These are phyloP conservation scores for Phrynocephalus vlangalii DNA, from an alignment of 2,797 vertebrate genomes.

Conservation along the genomic window DNA sequence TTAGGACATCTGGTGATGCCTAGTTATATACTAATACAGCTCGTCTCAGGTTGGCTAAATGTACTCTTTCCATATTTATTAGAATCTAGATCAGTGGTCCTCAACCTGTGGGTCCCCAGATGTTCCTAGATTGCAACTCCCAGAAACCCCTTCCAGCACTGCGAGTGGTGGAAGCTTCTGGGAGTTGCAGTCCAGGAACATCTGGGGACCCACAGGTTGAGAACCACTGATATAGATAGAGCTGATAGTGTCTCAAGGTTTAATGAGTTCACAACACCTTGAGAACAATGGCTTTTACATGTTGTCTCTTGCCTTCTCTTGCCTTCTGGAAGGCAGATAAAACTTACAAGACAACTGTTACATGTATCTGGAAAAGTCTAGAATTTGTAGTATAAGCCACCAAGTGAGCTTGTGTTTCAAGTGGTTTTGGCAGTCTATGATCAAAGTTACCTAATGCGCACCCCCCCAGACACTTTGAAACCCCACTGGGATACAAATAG, in stretches of 20 bases:
- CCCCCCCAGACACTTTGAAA: conserved; percentile 29
- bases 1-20: not conserved
- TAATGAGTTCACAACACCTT: not conserved
- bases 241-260: not conserved
- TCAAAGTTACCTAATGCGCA: not conserved
- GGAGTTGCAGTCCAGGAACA: too few species aligned
- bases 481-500: conserved; percentile 29
- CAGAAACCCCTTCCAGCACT: too few species aligned
- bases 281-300: not conserved
- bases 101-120: too few species aligned
- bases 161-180: too few species aligned
- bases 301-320: not conserved
- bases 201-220: too few species aligned
- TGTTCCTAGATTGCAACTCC: too few species aligned
- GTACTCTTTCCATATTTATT: not conserved
- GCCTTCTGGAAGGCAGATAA: not conserved
- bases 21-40: not conserved
- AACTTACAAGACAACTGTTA: not conserved
- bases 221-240: too few species aligned
- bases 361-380: not conserved
- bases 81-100: conserved; percentile 20
- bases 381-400: not conserved
- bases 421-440: not conserved
- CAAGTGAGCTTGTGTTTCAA: not conserved
- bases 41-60: not conserved